Evolutionary conservation across 1,140 invertebrate species (phyloP).

Genomic region (Trypoxylus dichotomus): DNA sequence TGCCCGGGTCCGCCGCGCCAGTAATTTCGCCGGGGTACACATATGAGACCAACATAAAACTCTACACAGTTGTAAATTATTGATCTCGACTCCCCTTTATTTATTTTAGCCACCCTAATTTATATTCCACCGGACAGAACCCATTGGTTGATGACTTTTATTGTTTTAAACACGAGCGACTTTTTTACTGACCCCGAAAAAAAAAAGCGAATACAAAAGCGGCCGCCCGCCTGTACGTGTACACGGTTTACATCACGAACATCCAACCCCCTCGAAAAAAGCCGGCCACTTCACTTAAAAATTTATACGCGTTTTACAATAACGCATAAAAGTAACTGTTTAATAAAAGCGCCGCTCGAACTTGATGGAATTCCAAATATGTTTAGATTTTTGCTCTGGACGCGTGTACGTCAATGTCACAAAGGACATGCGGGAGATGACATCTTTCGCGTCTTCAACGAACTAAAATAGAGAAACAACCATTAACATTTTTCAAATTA

Average conservation of each 20-base stretch:
- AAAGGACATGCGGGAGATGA: neutral
- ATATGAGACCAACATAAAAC: slow-evolving; percentile 48
- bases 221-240: neutral
- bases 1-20: slow-evolving; percentile 37
- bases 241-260: neutral
- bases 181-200: slow-evolving; percentile 27
- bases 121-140: slow-evolving; percentile 44
- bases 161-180: slow-evolving; percentile 33
- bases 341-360: slow-evolving; percentile 4
- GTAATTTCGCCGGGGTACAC: slow-evolving; percentile 47
- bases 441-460: neutral
- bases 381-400: neutral
- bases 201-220: slow-evolving; percentile 29
- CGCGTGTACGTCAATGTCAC: neutral
- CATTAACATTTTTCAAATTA: no score
- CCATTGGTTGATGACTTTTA: slow-evolving; percentile 37
- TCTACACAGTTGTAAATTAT: slow-evolving; percentile 49
- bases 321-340: slow-evolving; percentile 33
- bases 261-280: slow-evolving; percentile 5
- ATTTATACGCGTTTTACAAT: slow-evolving; percentile 31
- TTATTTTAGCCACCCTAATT: slow-evolving; percentile 52
- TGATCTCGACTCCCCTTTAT: slow-evolving; percentile 50
- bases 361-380: slow-evolving; percentile 11
- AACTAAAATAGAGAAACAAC: neutral
- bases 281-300: neutral